These are phyloP conservation scores for Tenebrosternarchus preto DNA, from an alignment of 2,113 vertebrate species.

Conservation along the genomic window DNA sequence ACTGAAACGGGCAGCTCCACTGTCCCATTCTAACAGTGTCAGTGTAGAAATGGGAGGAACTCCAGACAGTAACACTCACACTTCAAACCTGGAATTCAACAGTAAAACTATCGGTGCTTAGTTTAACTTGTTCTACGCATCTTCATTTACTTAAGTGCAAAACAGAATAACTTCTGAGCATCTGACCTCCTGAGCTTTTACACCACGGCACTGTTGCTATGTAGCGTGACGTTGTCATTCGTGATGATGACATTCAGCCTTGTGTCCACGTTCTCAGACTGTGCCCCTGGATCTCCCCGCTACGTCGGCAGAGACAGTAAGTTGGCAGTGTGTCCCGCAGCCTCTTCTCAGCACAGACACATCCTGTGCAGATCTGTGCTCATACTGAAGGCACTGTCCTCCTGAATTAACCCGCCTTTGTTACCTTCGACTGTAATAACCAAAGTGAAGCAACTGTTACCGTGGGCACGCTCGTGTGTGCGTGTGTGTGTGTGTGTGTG, in stretches of 20 bases:
- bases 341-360: neutral
- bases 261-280: slow-evolving; percentile 56
- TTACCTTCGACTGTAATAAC: neutral
- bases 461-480: neutral
- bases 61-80: neutral
- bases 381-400: neutral
- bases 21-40: neutral
- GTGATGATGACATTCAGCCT: slow-evolving; percentile 38
- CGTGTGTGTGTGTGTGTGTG: slow-evolving; percentile 42
- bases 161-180: neutral
- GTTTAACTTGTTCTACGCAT: neutral
- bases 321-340: slow-evolving; percentile 27
- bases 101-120: neutral
- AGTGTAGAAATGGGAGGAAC: neutral
- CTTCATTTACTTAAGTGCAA: neutral
- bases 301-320: slow-evolving; percentile 51
- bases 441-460: too few species aligned
- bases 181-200: too few species aligned
- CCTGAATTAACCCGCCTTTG: neutral
- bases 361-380: neutral
- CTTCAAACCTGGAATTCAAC: neutral
- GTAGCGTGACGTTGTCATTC: neutral
- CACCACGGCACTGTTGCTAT: slow-evolving; percentile 3
- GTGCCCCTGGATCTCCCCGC: slow-evolving; percentile 49
- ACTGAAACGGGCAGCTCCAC: neutral